A percentile compares a stretch with the other conserved stretches of the same genome.
Evolutionary conservation across 2,797 vertebrate genomes (phyloP).

Genomic region (Acomys russatus): DNA sequence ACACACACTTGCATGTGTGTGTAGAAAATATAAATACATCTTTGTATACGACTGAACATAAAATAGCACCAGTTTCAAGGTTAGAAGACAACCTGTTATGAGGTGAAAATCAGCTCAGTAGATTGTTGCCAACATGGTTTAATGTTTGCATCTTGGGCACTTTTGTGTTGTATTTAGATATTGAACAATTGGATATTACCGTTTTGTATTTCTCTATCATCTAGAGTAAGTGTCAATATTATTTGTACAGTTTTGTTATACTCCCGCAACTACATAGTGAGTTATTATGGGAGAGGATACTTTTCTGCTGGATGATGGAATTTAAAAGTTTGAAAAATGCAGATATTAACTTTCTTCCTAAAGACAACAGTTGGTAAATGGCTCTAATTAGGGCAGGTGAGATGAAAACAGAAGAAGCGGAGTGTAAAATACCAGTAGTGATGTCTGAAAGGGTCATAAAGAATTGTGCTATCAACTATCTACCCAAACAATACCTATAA

Average conservation of each 20-base stretch:
- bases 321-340: conserved; percentile 32
- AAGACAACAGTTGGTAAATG: background rate
- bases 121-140: background rate
- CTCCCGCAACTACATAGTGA: background rate
- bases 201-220: background rate
- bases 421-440: background rate
- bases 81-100: background rate
- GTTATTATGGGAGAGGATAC: background rate
- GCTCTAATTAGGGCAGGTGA: background rate
- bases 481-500: background rate
- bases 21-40: background rate
- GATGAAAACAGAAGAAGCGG: background rate
- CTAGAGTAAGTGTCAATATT: conserved; percentile 8
- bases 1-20: background rate
- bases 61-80: background rate
- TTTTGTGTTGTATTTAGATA: conserved; percentile 50
- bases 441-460: background rate
- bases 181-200: conserved; percentile 7
- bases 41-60: background rate
- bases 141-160: background rate
- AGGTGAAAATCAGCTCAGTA: conserved; percentile 11
- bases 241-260: conserved; percentile 2
- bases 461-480: background rate
- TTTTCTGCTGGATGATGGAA: background rate
- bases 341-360: background rate